Base-by-base conservation (phyloP, 35 echinoderm and acorn worm species). In the Apostichopus californicus region DNA sequence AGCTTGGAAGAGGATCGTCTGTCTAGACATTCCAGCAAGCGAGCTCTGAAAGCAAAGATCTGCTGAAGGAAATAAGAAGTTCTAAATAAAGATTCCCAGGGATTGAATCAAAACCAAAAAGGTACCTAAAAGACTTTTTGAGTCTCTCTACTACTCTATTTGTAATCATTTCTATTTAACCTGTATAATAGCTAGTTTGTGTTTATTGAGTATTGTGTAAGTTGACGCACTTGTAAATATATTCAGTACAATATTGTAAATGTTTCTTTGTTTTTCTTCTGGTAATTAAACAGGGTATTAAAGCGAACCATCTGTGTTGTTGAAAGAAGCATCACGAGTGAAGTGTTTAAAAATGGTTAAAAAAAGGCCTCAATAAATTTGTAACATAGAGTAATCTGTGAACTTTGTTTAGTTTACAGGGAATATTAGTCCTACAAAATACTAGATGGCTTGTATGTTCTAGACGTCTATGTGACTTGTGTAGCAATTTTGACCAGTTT, bases 111-210 rank as follows among this genome's bases (percentile, higher is more conserved):
- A 75, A 18, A n/a, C 7, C 71, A 75, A 22, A 75, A 13, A 75
- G 14, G n/a, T 75, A 18, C 21, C 71, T 6, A 7, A 75, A 75
- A 24, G 71, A 75, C 71, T n/a, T 7, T 75, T 75, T 22, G 15
- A 75, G 15, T 18, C n/a, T n/a, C 24, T 75, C 21, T 75, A 18
- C 58, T 61, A 9, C 58, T 61, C 58, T 61, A 12, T 61, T 75
- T 75, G 71, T 75, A 75, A 75, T 22, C 71, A 75, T 75, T 75
- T 75, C 17, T 75, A 75, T 75, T 75, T 75, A 75, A 75, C 21
- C 71, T 75, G 71, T 75, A 75, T 75, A 6, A 75, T 75, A 75
- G 71, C 17, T 75, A 18, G n/a, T n/a, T 12, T 75, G 20, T 75
- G 71, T 75, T 75, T 75, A 75, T 75, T 20, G 20, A 18, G 15